Conservation (phyloP, 2,888 invertebrate species). For the Camptogramma bilineatum region DNA sequence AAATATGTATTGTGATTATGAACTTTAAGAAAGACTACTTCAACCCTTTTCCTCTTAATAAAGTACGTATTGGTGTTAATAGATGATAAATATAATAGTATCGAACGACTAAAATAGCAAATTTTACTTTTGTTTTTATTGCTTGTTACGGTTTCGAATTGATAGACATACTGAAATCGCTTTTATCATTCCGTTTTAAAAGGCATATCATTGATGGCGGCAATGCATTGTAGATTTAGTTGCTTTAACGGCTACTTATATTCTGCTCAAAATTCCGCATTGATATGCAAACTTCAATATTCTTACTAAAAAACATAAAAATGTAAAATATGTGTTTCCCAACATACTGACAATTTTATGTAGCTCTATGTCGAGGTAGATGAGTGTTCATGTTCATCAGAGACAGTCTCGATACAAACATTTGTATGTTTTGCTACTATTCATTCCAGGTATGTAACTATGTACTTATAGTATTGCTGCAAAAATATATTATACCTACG, state of each 20-base stretch:
- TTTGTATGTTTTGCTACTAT: too few relatives aligned
- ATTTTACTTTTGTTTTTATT: slow-evolving; percentile 48
- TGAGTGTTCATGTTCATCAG: too few relatives aligned
- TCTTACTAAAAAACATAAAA: background rate
- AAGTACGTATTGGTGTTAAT: slow-evolving; percentile 53
- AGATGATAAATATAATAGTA: slow-evolving; percentile 49
- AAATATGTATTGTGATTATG: background rate
- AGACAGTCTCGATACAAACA: too few relatives aligned
- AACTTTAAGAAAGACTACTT: background rate
- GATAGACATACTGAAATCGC: slow-evolving; percentile 54
- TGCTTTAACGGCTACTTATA: slow-evolving; percentile 58
- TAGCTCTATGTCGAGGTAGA: too few relatives aligned
- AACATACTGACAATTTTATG: too few relatives aligned
- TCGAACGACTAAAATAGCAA: slow-evolving; percentile 47
- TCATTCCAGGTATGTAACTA: too few relatives aligned
- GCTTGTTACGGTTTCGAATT: slow-evolving; percentile 61
- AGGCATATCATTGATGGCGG: slow-evolving; percentile 73
- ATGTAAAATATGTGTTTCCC: too few relatives aligned
- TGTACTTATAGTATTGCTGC: too few relatives aligned
- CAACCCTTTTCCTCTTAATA: slow-evolving; percentile 46
- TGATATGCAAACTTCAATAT: background rate
- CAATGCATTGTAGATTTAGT: slow-evolving; percentile 65
- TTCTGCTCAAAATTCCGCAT: slow-evolving; percentile 58
- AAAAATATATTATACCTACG: too few relatives aligned
- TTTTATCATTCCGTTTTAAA: slow-evolving; percentile 75